These are phyloP conservation scores for Rynchops niger DNA, from an alignment of 2,113 vertebrate genomes.

Conservation along the genomic window DNA sequence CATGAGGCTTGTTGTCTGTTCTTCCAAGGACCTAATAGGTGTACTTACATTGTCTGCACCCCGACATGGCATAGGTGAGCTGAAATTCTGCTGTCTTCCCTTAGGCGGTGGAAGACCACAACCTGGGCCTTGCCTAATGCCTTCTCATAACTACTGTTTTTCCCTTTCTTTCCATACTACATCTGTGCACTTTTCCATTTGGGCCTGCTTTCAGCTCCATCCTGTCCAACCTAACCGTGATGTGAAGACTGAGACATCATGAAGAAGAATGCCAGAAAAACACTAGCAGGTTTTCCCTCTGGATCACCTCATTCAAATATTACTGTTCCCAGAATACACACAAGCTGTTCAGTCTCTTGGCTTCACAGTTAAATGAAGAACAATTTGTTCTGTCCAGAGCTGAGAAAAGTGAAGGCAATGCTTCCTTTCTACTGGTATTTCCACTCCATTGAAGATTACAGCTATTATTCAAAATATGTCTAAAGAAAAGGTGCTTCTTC, in stretches of 20 bases:
- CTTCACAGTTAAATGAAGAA: neutral
- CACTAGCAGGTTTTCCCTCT: neutral
- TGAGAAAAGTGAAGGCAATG: neutral
- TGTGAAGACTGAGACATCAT: neutral
- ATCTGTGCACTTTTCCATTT: too few species aligned
- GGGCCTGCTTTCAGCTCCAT: neutral
- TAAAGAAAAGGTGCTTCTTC: neutral
- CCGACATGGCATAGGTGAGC: rapidly evolving
- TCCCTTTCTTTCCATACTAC: neutral
- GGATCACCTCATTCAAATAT: neutral
- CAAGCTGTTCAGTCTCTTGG: neutral
- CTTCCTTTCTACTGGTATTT: neutral
- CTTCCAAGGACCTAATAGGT: neutral
- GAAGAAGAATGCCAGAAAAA: neutral
- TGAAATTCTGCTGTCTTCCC: neutral
- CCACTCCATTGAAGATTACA: neutral
- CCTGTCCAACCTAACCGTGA: neutral
- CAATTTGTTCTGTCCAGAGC: neutral
- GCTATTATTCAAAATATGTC: neutral
- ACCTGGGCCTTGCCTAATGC: rapidly evolving
- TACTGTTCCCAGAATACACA: neutral
- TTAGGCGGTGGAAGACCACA: neutral
- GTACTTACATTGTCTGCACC: neutral
- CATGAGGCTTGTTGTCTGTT: neutral
- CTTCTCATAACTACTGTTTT: neutral